Conservation (phyloP, 1,140 invertebrate genomes). For the Nasonia giraulti region DNA sequence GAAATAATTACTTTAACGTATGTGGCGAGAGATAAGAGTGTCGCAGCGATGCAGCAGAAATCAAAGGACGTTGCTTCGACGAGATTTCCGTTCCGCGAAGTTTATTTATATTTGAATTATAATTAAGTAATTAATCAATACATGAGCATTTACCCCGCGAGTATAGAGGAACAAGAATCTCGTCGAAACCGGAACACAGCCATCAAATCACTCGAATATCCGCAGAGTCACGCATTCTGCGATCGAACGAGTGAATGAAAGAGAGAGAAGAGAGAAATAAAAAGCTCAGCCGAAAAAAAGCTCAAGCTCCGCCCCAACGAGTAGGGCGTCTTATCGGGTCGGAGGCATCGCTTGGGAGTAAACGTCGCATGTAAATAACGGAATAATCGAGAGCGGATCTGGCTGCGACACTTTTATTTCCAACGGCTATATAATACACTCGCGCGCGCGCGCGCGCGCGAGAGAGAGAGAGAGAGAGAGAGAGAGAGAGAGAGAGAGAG, state of each 20-base stretch:
- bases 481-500: too few species aligned
- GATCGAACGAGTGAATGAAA: too few species aligned
- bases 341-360: constrained; percentile 19
- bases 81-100: background rate
- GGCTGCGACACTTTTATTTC: constrained; percentile 48
- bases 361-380: constrained; percentile 47
- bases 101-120: constrained; percentile 19
- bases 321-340: constrained; percentile 33
- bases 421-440: constrained; percentile 2
- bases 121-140: constrained; percentile 22
- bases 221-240: background rate
- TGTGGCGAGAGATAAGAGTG: too few species aligned
- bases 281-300: constrained; percentile 29
- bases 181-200: background rate
- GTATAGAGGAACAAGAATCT: background rate
- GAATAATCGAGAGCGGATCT: constrained; percentile 38
- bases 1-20: too few species aligned
- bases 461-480: background rate
- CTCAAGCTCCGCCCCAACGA: background rate
- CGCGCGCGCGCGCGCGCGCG: background rate
- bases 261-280: constrained; percentile 12
- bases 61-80: too few species aligned
- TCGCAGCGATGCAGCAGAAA: background rate
- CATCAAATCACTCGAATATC: background rate
- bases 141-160: background rate